A percentile compares a stretch with the other conserved stretches of the same genome.
Conservation (phyloP, 2,888 invertebrate genomes). For the Lepeophtheirus nordmannii region DNA sequence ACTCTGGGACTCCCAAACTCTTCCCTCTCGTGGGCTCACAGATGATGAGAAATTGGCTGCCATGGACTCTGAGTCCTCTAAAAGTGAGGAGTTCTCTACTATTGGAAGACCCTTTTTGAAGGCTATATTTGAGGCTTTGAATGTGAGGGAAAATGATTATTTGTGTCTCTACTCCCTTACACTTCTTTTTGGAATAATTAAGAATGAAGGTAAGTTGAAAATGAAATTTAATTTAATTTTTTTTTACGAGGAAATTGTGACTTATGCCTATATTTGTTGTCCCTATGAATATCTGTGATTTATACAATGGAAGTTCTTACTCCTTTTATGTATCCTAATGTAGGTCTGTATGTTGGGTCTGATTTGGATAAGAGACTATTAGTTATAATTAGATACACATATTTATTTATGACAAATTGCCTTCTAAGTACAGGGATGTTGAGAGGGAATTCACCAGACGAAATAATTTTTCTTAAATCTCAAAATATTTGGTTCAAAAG, state of each 20-base stretch:
- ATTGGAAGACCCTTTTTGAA: constrained; percentile 66
- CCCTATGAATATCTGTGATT: too few relatives aligned
- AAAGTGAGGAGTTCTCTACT: constrained; percentile 29
- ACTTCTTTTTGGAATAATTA: constrained; percentile 77
- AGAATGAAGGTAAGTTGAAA: constrained; percentile 63
- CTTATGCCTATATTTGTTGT: too few relatives aligned
- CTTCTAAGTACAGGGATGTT: too few relatives aligned
- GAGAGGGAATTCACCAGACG: too few relatives aligned
- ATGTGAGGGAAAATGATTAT: constrained; percentile 85
- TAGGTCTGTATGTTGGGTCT: too few relatives aligned
- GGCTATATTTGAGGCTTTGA: constrained; percentile 67
- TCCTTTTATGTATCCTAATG: too few relatives aligned
- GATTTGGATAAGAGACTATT: too few relatives aligned
- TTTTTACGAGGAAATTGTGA: not conserved
- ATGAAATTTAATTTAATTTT: constrained; percentile 20
- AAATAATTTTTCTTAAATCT: too few relatives aligned
- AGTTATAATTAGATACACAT: too few relatives aligned
- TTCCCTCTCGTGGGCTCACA: not conserved
- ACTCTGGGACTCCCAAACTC: not conserved
- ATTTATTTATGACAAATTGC: too few relatives aligned
- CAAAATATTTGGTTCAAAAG: too few relatives aligned
- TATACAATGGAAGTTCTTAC: too few relatives aligned
- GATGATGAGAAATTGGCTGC: not conserved
- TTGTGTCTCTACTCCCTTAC: constrained; percentile 76
- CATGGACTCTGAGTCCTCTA: not conserved